Conservation (phyloP, 2,888 invertebrate genomes). For the Thumatha senex region DNA sequence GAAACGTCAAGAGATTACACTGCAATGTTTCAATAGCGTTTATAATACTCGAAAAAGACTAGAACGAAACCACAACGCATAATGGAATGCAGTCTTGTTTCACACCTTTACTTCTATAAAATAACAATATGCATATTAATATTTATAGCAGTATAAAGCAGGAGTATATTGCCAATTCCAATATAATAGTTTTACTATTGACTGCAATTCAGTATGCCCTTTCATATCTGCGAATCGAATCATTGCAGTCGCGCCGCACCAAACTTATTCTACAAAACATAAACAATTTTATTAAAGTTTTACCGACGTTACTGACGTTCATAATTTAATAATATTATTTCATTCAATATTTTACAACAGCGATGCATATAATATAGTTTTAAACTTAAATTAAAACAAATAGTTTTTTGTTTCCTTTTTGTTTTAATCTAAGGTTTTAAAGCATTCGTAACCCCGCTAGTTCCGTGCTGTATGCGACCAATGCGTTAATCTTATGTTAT, state of each 20-base stretch:
- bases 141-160: slow-evolving; percentile 30
- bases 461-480: too few species aligned
- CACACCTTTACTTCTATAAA: slow-evolving; percentile 13
- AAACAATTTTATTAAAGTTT: slow-evolving; percentile 20
- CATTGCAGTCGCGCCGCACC: slow-evolving; percentile 23
- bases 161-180: slow-evolving; percentile 32
- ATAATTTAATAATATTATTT: slow-evolving; percentile 2
- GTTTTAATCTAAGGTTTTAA: too few species aligned
- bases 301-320: slow-evolving; percentile 15
- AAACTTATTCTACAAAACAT: slow-evolving; percentile 20
- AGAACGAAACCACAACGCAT: too few species aligned
- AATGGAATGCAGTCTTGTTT: not conserved
- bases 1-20: too few species aligned
- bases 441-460: too few species aligned
- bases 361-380: too few species aligned
- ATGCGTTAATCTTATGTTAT: too few species aligned
- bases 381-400: too few species aligned
- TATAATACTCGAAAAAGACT: too few species aligned
- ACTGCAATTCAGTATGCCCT: slow-evolving; percentile 13
- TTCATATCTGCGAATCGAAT: slow-evolving; percentile 23
- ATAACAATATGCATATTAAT: slow-evolving; percentile 17
- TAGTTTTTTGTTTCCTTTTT: too few species aligned
- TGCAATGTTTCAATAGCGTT: too few species aligned
- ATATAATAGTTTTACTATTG: slow-evolving; percentile 20
- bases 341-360: too few species aligned